Conservation (phyloP, 2,888 invertebrate genomes). For the Apodemia duryi region DNA sequence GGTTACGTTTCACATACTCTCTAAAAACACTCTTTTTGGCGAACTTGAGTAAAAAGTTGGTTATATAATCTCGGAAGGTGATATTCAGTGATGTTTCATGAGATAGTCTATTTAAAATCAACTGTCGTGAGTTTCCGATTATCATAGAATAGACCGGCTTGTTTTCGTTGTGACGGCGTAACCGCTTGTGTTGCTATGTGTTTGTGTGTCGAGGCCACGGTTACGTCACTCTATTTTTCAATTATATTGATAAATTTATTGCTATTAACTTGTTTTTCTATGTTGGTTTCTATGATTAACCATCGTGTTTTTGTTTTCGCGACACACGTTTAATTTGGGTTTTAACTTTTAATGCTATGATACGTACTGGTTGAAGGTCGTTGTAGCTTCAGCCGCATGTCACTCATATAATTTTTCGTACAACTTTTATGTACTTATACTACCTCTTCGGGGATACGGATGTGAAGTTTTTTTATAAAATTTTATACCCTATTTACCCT, state of each 20-base stretch:
- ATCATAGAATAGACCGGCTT: not conserved
- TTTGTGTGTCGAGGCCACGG: constrained; percentile 21
- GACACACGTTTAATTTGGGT: not conserved
- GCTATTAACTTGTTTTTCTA: constrained; percentile 17
- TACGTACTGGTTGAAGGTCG: not conserved
- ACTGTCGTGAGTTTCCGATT: not conserved
- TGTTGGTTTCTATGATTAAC: constrained; percentile 3
- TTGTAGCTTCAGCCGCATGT: no score
- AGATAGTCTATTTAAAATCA: not conserved
- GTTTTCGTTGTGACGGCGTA: not conserved
- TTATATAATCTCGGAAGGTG: not conserved
- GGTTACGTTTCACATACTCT: no score
- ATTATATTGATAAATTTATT: constrained; percentile 20
- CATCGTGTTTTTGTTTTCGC: constrained; percentile 4
- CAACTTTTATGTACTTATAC: no score
- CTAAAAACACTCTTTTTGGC: no score
- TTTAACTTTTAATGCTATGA: not conserved
- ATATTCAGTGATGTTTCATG: not conserved
- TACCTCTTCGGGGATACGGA: no score
- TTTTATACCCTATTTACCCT: no score
- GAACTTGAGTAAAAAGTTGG: no score
- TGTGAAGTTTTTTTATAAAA: no score
- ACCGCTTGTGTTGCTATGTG: not conserved
- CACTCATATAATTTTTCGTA: no score
- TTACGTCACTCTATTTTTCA: constrained; percentile 14